Evolutionary conservation across 1,140 invertebrate species (phyloP).

Genomic region (Bombus ignitus): DNA sequence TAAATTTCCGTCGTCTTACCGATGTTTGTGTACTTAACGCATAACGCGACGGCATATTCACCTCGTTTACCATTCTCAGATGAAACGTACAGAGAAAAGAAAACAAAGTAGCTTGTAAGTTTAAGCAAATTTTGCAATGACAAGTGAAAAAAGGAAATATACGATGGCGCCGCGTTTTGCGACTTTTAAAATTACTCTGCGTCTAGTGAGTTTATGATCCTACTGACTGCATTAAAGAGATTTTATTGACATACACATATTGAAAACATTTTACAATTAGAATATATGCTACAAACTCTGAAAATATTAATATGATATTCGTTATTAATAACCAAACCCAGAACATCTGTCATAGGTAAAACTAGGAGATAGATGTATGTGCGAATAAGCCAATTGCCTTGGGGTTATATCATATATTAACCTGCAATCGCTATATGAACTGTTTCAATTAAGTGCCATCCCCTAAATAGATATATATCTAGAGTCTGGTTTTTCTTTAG

Average conservation of each 20-base stretch:
- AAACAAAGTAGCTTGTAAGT: neutral
- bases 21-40: neutral
- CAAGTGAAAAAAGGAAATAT: neutral
- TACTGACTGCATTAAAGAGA: too few species aligned
- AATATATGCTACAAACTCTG: neutral
- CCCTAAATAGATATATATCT: neutral
- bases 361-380: neutral
- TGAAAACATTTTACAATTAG: neutral
- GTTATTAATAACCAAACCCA: neutral
- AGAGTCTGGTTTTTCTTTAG: neutral
- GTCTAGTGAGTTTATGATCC: neutral
- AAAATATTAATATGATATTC: neutral
- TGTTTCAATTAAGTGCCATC: neutral
- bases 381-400: neutral
- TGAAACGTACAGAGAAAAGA: neutral
- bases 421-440: neutral
- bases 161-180: neutral
- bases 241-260: neutral
- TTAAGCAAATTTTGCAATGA: neutral
- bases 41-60: neutral
- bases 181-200: neutral
- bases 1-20: conserved; percentile 10
- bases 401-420: neutral
- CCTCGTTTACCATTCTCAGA: neutral
- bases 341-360: neutral